These are phyloP conservation scores for Corythornis cristatus DNA, from an alignment of 2,113 vertebrate genomes.

Conservation along the genomic window DNA sequence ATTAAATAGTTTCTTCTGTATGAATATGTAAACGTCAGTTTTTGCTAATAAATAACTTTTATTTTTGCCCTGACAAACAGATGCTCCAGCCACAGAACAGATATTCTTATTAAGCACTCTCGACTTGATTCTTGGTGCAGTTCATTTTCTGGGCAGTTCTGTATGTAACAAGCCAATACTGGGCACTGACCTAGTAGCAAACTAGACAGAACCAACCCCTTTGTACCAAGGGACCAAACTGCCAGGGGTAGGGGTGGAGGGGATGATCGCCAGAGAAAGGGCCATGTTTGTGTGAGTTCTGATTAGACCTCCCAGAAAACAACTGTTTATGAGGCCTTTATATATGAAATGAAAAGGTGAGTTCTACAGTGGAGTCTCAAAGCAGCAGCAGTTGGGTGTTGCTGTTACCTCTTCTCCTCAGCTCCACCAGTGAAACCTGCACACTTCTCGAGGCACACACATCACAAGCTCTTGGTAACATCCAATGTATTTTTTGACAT, in stretches of 20 bases:
- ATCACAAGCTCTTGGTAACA: background rate
- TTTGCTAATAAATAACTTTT: slow-evolving; percentile 33
- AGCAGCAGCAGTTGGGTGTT: background rate
- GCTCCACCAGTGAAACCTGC: background rate
- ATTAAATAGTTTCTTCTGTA: background rate
- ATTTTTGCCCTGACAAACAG: slow-evolving; percentile 39
- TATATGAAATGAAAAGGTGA: background rate
- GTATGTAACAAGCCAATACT: background rate
- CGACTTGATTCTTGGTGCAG: background rate
- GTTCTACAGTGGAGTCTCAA: background rate
- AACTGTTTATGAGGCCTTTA: background rate
- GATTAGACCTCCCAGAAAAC: background rate
- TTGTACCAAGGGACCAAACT: too few species aligned
- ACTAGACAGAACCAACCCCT: background rate
- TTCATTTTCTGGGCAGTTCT: background rate
- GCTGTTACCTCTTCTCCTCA: background rate
- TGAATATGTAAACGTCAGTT: background rate
- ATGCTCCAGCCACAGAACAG: background rate
- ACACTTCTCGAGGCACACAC: background rate
- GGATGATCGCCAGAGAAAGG: background rate
- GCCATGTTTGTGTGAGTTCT: background rate
- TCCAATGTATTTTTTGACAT: background rate
- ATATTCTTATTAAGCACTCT: background rate
- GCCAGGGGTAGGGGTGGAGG: too few species aligned
- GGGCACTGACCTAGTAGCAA: background rate